phyloP scores from a whole-genome alignment of 2,797 vertebrate species.

The Falco cherrug region DNA sequence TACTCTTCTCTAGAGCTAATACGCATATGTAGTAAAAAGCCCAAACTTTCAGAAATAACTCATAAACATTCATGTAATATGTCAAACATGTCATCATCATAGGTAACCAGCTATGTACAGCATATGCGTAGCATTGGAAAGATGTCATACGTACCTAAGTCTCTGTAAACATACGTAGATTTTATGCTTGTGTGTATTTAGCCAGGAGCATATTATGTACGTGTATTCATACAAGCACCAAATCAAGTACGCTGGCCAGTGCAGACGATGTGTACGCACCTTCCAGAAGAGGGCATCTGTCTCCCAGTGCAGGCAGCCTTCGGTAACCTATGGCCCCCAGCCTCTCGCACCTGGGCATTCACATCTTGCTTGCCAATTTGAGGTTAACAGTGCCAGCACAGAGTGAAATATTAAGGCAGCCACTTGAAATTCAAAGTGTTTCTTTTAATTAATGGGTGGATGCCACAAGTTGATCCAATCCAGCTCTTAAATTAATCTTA shows the following conservation, averaged over 20 bases:
- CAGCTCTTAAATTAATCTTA: constrained; percentile 83
- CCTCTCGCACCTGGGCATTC: constrained; percentile 12
- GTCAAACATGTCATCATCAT: rapidly evolving
- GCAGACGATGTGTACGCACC: not conserved
- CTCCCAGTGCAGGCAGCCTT: constrained; percentile 18
- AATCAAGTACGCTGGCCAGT: not conserved
- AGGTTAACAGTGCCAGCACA: constrained; percentile 65
- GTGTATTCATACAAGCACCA: not conserved
- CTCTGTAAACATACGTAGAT: rapidly evolving
- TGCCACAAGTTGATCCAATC: constrained; percentile 78
- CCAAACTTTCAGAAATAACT: not conserved
- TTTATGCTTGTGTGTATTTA: not conserved
- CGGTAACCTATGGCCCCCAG: not conserved
- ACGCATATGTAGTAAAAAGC: not conserved
- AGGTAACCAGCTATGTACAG: not conserved
- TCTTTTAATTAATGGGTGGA: constrained; percentile 83
- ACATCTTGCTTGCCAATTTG: constrained; percentile 60
- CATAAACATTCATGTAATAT: not conserved
- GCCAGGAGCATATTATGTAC: too few species aligned
- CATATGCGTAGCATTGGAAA: not conserved
- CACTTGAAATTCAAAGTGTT: constrained; percentile 76
- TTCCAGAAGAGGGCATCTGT: constrained; percentile 72
- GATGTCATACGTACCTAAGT: too few species aligned
- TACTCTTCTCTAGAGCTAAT: not conserved
- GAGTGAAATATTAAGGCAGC: constrained; percentile 75